A percentile compares a stretch with the other conserved stretches of the same genome.
phyloP scores from a whole-genome alignment of 2,797 vertebrate species.

The Spinibarbus caldwelli region DNA sequence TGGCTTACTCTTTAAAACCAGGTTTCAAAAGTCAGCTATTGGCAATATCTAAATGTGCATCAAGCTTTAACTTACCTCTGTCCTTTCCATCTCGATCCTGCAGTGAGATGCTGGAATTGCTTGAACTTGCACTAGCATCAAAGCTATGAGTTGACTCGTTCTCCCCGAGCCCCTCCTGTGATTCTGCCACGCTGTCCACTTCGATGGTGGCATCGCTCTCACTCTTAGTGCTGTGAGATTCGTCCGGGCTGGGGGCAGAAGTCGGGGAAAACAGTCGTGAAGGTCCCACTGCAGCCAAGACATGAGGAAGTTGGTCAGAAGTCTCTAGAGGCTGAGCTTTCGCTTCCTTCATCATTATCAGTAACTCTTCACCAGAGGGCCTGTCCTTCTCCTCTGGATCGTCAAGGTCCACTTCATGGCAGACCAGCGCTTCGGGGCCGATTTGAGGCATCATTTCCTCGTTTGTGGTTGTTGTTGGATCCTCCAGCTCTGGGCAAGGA shows the following conservation, averaged over 20 bases:
- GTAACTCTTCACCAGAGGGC: conserved; percentile 75
- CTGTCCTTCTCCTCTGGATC: conserved; percentile 95
- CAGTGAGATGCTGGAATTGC: conserved; percentile 79
- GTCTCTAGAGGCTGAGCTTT: conserved; percentile 64
- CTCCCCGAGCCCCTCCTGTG: conserved; percentile 84
- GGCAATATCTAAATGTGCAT: background rate
- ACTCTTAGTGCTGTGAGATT: conserved; percentile 82
- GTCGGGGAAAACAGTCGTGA: conserved; percentile 74
- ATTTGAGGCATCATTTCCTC: conserved; percentile 89
- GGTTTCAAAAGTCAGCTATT: background rate
- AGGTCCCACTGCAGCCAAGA: conserved; percentile 69
- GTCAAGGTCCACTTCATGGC: conserved; percentile 95
- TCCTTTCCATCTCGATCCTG: conserved; percentile 85
- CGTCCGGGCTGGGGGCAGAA: conserved; percentile 78
- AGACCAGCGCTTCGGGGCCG: conserved; percentile 90
- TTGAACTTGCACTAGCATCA: conserved; percentile 82
- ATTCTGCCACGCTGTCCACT: conserved; percentile 81
- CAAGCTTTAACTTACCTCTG: conserved; percentile 78
- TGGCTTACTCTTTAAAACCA: background rate
- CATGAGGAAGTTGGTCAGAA: conserved; percentile 56
- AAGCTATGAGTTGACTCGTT: conserved; percentile 83
- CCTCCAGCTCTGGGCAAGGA: conserved; percentile 51
- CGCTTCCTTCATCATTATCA: conserved; percentile 77
- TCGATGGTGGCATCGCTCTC: conserved; percentile 85
- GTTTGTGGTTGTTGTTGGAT: conserved; percentile 62